Base-by-base conservation (phyloP, 2,888 invertebrate species). In the Drymonia ruficornis region DNA sequence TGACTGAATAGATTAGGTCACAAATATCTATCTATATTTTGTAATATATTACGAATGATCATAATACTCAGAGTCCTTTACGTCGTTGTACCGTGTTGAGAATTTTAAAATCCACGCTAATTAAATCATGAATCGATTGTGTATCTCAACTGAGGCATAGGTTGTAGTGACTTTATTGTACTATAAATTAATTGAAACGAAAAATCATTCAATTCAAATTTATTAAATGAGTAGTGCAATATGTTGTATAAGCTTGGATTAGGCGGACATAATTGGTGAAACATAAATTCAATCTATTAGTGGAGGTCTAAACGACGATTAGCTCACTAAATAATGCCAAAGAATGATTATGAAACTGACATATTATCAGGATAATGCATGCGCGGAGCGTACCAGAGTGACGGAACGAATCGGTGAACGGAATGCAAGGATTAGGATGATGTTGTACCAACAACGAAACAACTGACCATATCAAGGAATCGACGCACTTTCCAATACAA, bases 271-370 rank as follows among this genome's bases (percentile, higher is more conserved):
- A 55, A 58, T 67, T 54, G 57, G 67, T 62, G 59, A 58, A 52
- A 61, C 57, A 58, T 49, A 50, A 70, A 64, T 69, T 64, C 63
- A 63, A 67, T 68, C 47, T 74, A 70, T 67, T 77, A 80, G 79
- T 81, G 76, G 64, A 80, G 78, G 76, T 79, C 64, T 75, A 72
- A 70, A 80, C 74, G 80, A 85, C 45, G 82, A 80, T 83, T 82
- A 88, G 89, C 90, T 89, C 91, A 90, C 89, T 91, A 86, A 81
- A 89, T 84, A 91, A 91, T 91, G 90, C 91, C 91, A 91, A 91
- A 91, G 91, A 91, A 87, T 81, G 87, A 83, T 78, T 74, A 83
- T 73, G 77, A 80, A 84, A 81, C 76, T 79, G 84, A 80, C 77
- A 74, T 62, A 62, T 70, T 65, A 73, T 79, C 79, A 81, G 76